phyloP scores from a whole-genome alignment of 2,113 vertebrate species.

The Ochotona princeps region DNA sequence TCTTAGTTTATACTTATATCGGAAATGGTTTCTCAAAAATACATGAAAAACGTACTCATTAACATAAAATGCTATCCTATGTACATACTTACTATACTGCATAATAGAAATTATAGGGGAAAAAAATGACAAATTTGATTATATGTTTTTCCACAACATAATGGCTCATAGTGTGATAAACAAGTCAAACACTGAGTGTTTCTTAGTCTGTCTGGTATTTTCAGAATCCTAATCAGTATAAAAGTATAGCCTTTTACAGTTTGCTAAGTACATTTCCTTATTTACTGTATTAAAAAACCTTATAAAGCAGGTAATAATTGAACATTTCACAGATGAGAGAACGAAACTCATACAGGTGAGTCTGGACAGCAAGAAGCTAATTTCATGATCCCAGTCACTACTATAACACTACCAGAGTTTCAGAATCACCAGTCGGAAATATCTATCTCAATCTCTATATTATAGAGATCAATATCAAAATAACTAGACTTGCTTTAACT shows the following conservation, averaged over 20 bases:
- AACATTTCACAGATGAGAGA: neutral
- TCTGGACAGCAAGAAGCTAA: neutral
- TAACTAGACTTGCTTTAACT: neutral
- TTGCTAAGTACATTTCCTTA: neutral
- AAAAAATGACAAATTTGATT: too few species aligned
- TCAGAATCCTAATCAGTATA: neutral
- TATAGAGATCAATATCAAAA: constrained; percentile 17
- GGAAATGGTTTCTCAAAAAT: neutral
- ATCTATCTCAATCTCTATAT: neutral
- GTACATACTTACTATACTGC: neutral
- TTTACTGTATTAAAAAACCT: neutral
- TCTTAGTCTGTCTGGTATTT: neutral
- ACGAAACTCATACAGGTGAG: neutral
- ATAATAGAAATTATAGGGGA: neutral
- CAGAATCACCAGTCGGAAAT: neutral
- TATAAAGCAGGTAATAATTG: neutral
- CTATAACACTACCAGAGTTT: neutral
- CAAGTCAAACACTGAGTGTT: neutral
- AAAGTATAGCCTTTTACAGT: neutral
- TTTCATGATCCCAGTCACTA: neutral
- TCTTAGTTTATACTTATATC: neutral
- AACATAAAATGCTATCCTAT: neutral
- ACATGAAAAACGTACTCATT: constrained; percentile 2
- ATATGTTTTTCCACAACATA: neutral
- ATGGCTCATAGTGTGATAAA: neutral